Evolutionary conservation across 2,888 invertebrate genomes (phyloP).

Genomic region (Cactoblastis cactorum): DNA sequence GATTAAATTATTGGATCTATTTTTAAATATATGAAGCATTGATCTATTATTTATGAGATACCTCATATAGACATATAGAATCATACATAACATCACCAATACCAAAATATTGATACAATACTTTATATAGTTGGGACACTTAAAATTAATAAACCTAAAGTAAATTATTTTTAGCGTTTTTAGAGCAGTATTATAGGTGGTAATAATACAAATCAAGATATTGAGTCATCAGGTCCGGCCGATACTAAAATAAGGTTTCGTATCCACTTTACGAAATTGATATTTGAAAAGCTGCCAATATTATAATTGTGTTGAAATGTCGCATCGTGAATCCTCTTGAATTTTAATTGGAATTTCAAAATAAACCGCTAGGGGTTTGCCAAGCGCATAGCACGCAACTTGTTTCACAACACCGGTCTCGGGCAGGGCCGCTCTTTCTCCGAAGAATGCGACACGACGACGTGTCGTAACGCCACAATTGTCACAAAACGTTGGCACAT

Average conservation of each 20-base stretch:
- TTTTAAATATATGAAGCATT: too few species aligned
- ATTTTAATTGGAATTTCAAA: slow-evolving; percentile 66
- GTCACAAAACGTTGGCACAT: slow-evolving; percentile 28
- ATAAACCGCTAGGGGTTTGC: slow-evolving; percentile 50
- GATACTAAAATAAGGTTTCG: slow-evolving; percentile 14
- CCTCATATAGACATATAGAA: too few species aligned
- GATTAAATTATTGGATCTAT: too few species aligned
- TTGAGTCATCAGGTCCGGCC: neutral
- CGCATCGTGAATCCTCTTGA: slow-evolving; percentile 47
- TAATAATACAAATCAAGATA: too few species aligned
- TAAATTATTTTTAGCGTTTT: too few species aligned
- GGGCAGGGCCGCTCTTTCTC: slow-evolving; percentile 65
- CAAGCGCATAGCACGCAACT: slow-evolving; percentile 45
- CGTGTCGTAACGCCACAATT: slow-evolving; percentile 23
- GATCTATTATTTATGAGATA: too few species aligned
- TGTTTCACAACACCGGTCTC: slow-evolving; percentile 54
- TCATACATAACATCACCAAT: too few species aligned
- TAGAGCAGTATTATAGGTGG: too few species aligned
- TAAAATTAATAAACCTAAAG: too few species aligned
- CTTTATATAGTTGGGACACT: too few species aligned
- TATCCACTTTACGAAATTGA: slow-evolving; percentile 19
- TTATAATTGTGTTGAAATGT: slow-evolving; percentile 44
- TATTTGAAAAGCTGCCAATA: slow-evolving; percentile 36
- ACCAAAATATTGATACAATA: too few species aligned
- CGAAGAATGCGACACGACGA: slow-evolving; percentile 48